phyloP scores from a whole-genome alignment of 2,113 vertebrate genomes.

The Dicentrarchus labrax region DNA sequence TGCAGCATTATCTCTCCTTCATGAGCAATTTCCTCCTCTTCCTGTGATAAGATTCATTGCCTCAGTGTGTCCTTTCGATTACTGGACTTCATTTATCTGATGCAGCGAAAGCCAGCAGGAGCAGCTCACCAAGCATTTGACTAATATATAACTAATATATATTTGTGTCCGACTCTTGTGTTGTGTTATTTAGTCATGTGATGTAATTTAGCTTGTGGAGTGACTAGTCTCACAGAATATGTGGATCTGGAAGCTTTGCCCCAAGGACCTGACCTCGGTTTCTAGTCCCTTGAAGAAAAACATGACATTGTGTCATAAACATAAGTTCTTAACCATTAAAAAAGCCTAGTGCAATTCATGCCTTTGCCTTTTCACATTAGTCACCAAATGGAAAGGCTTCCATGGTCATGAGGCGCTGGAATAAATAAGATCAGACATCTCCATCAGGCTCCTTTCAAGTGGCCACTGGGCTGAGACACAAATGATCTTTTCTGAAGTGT shows the following conservation, averaged over 20 bases:
- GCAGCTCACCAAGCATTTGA: conserved; percentile 16
- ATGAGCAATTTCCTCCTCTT: conserved; percentile 77
- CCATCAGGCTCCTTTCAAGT: conserved; percentile 48
- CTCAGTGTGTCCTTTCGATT: conserved; percentile 58
- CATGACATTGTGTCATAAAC: conserved; percentile 64
- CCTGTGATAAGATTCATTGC: conserved; percentile 78
- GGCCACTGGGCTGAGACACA: conserved; percentile 40
- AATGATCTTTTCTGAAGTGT: conserved; percentile 52
- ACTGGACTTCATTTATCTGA: conserved; percentile 72
- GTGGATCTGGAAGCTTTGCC: conserved; percentile 46
- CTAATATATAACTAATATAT: conserved; percentile 24
- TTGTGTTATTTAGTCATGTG: conserved; percentile 52
- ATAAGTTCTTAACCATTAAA: conserved; percentile 54
- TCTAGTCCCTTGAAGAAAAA: conserved; percentile 38
- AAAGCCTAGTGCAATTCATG: conserved; percentile 51
- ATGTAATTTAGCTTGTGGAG: conserved; percentile 42
- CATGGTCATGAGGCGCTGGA: conserved; percentile 34
- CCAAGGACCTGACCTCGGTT: conserved; percentile 43
- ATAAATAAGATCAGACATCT: conserved; percentile 50
- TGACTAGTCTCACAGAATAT: conserved; percentile 36
- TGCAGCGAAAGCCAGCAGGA: conserved; percentile 57
- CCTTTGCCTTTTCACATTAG: conserved; percentile 50
- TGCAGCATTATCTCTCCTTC: conserved; percentile 66
- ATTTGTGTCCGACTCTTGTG: conserved; percentile 1
- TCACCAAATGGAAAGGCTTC: conserved; percentile 62